These are phyloP conservation scores for Linurgus olivaceus DNA, from an alignment of 2,797 vertebrate genomes.

Conservation along the genomic window DNA sequence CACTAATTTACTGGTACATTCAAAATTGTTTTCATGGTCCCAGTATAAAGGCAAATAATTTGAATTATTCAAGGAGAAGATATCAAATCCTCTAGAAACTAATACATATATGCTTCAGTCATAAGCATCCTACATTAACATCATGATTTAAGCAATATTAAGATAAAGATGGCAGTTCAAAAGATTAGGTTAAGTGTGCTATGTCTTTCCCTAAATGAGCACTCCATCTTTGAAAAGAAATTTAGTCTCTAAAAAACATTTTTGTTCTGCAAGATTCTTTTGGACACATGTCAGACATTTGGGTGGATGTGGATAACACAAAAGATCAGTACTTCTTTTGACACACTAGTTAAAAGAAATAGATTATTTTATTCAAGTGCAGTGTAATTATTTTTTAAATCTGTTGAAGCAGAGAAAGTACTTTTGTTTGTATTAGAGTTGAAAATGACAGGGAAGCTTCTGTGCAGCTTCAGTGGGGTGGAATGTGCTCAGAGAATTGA, in stretches of 20 bases:
- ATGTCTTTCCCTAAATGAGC: background rate
- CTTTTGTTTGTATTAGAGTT: slow-evolving; percentile 8
- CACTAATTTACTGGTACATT: background rate
- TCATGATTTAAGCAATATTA: background rate
- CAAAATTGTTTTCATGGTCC: background rate
- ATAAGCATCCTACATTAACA: background rate
- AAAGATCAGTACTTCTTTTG: background rate
- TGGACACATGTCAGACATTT: background rate
- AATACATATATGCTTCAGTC: background rate
- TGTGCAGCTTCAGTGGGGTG: background rate
- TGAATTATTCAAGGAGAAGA: background rate
- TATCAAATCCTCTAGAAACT: background rate
- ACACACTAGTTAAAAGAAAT: background rate
- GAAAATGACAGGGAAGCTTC: background rate
- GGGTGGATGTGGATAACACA: background rate
- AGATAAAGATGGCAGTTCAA: background rate
- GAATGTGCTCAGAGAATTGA: background rate
- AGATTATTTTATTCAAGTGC: background rate
- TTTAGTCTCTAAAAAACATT: background rate
- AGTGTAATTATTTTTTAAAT: slow-evolving; percentile 16
- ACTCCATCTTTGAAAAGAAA: background rate
- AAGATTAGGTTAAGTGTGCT: background rate
- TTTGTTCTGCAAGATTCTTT: background rate
- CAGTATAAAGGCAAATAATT: background rate
- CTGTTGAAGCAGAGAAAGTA: slow-evolving; percentile 14